A percentile compares a stretch with the other conserved stretches of the same genome.
These are phyloP conservation scores for Trachelus iudaicus DNA, from an alignment of 2,888 invertebrate species.

Conservation along the genomic window DNA sequence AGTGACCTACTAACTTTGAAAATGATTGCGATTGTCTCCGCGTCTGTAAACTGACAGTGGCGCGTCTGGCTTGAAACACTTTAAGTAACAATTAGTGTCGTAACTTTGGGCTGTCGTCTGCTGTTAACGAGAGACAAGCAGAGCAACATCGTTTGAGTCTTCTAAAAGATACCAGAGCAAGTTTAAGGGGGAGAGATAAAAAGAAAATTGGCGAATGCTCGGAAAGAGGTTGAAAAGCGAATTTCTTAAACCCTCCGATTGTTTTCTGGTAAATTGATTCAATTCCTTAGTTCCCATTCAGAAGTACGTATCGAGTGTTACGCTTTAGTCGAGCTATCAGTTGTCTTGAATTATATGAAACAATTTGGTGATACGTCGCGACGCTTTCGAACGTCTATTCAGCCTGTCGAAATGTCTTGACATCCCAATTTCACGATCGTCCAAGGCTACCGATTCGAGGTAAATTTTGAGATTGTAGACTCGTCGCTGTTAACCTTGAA, in stretches of 20 bases:
- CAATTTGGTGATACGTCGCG: neutral
- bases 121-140: neutral
- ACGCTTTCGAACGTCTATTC: neutral
- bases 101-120: neutral
- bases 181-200: neutral
- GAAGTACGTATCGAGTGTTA: neutral
- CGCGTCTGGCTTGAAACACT: neutral
- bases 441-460: constrained; percentile 5
- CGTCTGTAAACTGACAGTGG: neutral
- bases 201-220: neutral
- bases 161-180: neutral
- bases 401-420: neutral
- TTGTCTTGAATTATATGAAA: neutral
- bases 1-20: constrained; percentile 20
- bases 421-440: neutral
- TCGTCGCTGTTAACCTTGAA: neutral
- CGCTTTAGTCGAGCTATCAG: neutral
- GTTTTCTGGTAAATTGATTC: neutral
- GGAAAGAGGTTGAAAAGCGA: neutral
- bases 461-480: constrained; percentile 1
- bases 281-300: neutral
- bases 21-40: neutral
- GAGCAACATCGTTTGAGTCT: neutral
- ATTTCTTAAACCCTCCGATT: neutral
- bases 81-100: neutral